These are phyloP conservation scores for Australoheros scitulus DNA, from an alignment of 2,113 vertebrate genomes.

Conservation along the genomic window DNA sequence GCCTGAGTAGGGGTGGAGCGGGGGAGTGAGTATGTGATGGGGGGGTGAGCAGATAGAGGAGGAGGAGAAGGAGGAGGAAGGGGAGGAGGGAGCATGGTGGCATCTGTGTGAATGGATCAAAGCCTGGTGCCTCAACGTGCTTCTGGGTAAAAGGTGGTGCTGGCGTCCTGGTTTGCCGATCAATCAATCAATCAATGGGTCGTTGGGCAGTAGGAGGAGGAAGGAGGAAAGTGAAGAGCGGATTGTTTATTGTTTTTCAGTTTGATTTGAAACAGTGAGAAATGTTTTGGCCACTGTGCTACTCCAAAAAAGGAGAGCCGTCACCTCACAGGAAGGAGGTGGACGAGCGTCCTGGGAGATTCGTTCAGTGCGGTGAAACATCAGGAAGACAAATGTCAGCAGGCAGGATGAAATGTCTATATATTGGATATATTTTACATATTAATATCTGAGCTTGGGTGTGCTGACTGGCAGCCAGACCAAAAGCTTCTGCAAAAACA, in stretches of 20 bases:
- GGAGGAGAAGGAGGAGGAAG: constrained; percentile 51
- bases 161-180: constrained; percentile 76
- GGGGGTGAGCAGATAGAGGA: constrained; percentile 77
- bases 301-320: constrained; percentile 43
- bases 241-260: constrained; percentile 71
- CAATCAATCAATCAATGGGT: constrained; percentile 67
- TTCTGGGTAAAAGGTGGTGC: constrained; percentile 82
- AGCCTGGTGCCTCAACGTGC: constrained; percentile 83
- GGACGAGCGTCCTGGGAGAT: constrained; percentile 17
- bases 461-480: not conserved
- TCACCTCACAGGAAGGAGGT: constrained; percentile 41
- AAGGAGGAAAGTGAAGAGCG: constrained; percentile 75
- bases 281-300: constrained; percentile 60
- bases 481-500: not conserved
- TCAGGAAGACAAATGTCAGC: not conserved
- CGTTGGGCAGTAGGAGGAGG: constrained; percentile 56
- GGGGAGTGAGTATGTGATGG: constrained; percentile 78
- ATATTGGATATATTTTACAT: not conserved
- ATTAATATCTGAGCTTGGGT: not conserved
- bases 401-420: not conserved
- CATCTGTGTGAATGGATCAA: constrained; percentile 83
- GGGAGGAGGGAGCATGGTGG: constrained; percentile 67
- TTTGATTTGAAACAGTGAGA: constrained; percentile 72
- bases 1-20: constrained; percentile 74
- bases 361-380: constrained; percentile 48